Conservation (phyloP, 2,113 vertebrate species). For the Ctenomys sociabilis region DNA sequence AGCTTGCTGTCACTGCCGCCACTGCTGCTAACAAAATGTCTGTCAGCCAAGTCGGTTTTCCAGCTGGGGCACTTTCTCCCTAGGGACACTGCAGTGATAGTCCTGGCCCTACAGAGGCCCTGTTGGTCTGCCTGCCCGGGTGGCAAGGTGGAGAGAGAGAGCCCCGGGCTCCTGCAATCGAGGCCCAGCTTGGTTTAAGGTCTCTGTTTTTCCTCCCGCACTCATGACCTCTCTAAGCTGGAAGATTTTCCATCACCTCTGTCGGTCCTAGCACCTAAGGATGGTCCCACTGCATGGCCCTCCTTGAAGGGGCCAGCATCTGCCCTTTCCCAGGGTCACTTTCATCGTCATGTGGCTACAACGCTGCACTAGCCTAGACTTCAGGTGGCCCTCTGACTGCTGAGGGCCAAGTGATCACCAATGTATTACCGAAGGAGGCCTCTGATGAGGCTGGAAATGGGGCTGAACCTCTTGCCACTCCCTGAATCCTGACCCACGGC, state of each 20-base stretch:
- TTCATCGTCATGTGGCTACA: not conserved
- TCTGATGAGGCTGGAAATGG: not conserved
- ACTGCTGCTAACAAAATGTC: not conserved
- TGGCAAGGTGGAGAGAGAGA: not conserved
- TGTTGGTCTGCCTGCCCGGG: not conserved
- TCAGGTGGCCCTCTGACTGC: not conserved
- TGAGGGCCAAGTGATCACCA: not conserved
- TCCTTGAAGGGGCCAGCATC: not conserved
- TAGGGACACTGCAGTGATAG: not conserved
- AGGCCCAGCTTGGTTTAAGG: not conserved
- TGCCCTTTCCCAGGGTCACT: not conserved
- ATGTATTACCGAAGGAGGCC: not conserved
- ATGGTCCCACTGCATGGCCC: not conserved
- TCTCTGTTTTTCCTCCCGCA: not conserved
- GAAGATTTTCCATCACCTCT: not conserved
- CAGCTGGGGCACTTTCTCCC: not conserved
- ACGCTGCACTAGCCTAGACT: not conserved
- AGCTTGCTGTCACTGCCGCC: not conserved
- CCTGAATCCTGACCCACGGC: not conserved
- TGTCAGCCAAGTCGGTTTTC: not conserved
- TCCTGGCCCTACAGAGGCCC: not conserved
- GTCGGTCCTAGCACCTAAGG: not conserved
- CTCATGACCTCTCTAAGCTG: not conserved
- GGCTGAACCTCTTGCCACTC: not conserved
- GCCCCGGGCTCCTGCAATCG: not conserved